Base-by-base conservation (phyloP, 2,888 invertebrate species). In the Danaus chrysippus region DNA sequence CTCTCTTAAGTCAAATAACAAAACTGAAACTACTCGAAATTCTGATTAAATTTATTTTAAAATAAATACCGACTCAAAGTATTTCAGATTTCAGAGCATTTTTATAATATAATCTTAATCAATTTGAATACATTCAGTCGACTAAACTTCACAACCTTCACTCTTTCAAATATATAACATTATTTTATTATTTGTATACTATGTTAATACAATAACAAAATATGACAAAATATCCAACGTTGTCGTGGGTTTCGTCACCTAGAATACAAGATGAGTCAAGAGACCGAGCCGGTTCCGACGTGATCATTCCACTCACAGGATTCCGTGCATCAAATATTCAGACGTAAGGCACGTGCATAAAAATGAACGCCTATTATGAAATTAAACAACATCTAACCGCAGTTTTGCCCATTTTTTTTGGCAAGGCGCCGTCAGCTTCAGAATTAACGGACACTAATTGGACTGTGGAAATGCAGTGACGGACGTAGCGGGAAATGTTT, bases 281-380 rank as follows among this genome's bases (percentile, higher is more conserved):
- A 78, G 78, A 71, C 76, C 71, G 70, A 66, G 70, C 66, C 70
- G 71, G 66, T 68, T 65, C 73, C 70, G 71, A 79, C 78, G 79
- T 82, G 81, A 80, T 81, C 81, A 77, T 79, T 78, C 72, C 72
- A 68, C 76, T 77, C 77, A 70, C 78, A 78, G 77, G 79, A 77
- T 78, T 81, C 83, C 76, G 80, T 79, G 73, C 82, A 89, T 91
- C 83, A 90, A 90, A 87, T 79, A 88, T 91, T 89, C 86, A 88
- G 69, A 75, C 80, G 81, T 58, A 46, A 64, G 62, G 58, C 80
- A 84, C 82, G 79, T 79, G 87, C 86, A 86, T 88, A 91, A 90
- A 91, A 91, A 91, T 91, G 85, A 87, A 83, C 83, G 81, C 82
- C 84, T 90, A 86, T 91, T 89, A 90, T 87, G 88, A 86, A 91